These are phyloP conservation scores for Dryobota labecula DNA, from an alignment of 2,888 invertebrate genomes.

Conservation along the genomic window DNA sequence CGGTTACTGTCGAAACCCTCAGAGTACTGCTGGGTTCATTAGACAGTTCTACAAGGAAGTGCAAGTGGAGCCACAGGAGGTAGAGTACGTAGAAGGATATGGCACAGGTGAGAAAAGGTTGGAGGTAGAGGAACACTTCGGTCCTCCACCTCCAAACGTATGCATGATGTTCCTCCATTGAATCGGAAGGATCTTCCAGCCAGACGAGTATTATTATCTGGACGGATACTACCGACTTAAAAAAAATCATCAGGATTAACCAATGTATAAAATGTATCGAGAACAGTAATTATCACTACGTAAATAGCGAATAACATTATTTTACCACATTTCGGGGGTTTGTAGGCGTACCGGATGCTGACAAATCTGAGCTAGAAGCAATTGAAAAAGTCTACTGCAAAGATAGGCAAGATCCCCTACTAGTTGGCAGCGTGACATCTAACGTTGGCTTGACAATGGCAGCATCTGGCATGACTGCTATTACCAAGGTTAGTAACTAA, in stretches of 20 bases:
- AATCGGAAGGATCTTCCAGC: background rate
- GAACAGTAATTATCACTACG: background rate
- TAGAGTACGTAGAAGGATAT: conserved; percentile 96
- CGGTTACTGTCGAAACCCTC: conserved; percentile 89
- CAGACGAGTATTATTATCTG: background rate
- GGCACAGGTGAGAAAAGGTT: conserved; percentile 91
- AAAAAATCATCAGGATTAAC: no score
- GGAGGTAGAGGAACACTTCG: background rate
- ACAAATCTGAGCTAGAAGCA: conserved; percentile 91
- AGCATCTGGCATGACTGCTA: conserved; percentile 86
- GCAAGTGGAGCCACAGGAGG: conserved; percentile 91
- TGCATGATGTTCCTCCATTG: background rate
- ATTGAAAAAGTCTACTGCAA: conserved; percentile 90
- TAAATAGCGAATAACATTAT: background rate
- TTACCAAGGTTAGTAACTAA: conserved; percentile 86
- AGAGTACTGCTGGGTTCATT: conserved; percentile 86
- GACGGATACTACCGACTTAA: background rate
- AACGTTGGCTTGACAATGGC: conserved; percentile 78
- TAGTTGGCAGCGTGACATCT: conserved; percentile 86
- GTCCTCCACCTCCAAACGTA: background rate
- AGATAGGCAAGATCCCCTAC: conserved; percentile 87
- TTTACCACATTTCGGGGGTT: background rate
- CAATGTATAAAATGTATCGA: background rate
- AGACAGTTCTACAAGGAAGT: conserved; percentile 91
- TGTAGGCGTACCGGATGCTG: conserved; percentile 87